Evolutionary conservation across 1,140 invertebrate genomes (phyloP).

Genomic region (Pogonomyrmex californicus): DNA sequence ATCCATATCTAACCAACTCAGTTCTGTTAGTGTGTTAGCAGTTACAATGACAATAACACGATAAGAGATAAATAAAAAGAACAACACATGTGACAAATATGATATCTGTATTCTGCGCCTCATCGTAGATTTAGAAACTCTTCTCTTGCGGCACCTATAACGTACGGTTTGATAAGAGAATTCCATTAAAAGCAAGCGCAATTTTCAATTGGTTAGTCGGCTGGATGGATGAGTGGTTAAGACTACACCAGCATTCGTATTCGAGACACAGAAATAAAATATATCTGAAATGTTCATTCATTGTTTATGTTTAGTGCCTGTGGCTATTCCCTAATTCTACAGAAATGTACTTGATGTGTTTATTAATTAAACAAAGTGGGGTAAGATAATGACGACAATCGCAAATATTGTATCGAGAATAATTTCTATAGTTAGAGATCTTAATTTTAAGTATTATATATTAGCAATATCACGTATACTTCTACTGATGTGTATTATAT

Average conservation of each 20-base stretch:
- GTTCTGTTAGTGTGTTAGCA: conserved; percentile 85
- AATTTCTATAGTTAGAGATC: conserved; percentile 31
- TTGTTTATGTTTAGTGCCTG: conserved; percentile 22
- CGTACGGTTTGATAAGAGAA: conserved; percentile 70
- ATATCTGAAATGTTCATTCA: conserved; percentile 55
- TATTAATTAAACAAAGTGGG: neutral
- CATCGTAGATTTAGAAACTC: conserved; percentile 50
- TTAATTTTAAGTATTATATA: conserved; percentile 7
- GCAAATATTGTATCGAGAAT: neutral
- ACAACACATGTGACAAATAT: conserved; percentile 33
- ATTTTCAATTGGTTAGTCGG: conserved; percentile 82
- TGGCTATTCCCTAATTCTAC: conserved; percentile 7
- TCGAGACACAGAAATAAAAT: conserved; percentile 59
- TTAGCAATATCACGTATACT: conserved; percentile 27
- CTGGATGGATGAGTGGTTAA: conserved; percentile 87
- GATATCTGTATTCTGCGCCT: conserved; percentile 41
- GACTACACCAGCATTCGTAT: conserved; percentile 75
- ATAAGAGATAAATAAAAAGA: conserved; percentile 49
- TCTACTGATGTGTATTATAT: conserved; percentile 44
- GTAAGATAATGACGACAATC: neutral
- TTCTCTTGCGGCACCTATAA: conserved; percentile 71
- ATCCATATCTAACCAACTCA: conserved; percentile 96
- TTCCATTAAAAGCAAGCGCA: conserved; percentile 70
- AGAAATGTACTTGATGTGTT: neutral
- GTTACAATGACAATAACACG: conserved; percentile 65